Percentiles rank a stretch among this genome's conserved stretches.
phyloP scores from a whole-genome alignment of 1,140 invertebrate genomes.

The Drosophila melanica region DNA sequence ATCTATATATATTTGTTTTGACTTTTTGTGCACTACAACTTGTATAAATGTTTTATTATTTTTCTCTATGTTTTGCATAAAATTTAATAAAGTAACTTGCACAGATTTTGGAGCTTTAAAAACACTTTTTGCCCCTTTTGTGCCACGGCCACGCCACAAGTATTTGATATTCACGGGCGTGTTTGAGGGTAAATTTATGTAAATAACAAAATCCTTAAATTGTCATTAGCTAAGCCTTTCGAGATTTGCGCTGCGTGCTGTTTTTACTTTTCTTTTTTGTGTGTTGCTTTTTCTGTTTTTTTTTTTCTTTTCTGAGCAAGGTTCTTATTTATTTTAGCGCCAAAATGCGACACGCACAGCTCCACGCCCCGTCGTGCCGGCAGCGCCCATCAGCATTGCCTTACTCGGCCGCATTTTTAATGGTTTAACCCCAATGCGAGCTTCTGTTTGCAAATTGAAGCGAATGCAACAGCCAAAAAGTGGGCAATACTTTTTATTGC shows the following conservation, averaged over 20 bases:
- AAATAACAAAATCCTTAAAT: constrained; percentile 81
- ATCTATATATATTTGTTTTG: too few species aligned
- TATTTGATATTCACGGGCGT: constrained; percentile 33
- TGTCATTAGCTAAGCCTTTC: constrained; percentile 79
- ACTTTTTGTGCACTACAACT: too few species aligned
- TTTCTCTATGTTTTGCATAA: constrained; percentile 31
- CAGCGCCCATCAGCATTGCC: not conserved
- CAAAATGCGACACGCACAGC: constrained; percentile 20
- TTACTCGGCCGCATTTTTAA: constrained; percentile 27
- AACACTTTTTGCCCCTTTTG: constrained; percentile 31
- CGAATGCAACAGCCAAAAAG: constrained; percentile 26
- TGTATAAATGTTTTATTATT: too few species aligned
- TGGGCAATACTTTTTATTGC: constrained; percentile 27
- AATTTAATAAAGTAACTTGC: constrained; percentile 41
- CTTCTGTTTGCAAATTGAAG: not conserved
- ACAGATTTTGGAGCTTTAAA: constrained; percentile 27
- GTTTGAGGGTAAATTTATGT: constrained; percentile 73
- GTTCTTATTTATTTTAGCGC: constrained; percentile 21
- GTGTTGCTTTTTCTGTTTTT: constrained; percentile 1
- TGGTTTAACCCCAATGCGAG: constrained; percentile 27
- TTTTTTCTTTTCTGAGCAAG: constrained; percentile 12
- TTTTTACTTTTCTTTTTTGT: constrained; percentile 19
- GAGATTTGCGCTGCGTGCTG: constrained; percentile 45
- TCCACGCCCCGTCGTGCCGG: too few species aligned
- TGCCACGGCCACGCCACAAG: constrained; percentile 1